A percentile compares a stretch with the other conserved stretches of the same genome.
phyloP scores from a whole-genome alignment of 2,888 invertebrate species.

The Catocala fraxini region DNA sequence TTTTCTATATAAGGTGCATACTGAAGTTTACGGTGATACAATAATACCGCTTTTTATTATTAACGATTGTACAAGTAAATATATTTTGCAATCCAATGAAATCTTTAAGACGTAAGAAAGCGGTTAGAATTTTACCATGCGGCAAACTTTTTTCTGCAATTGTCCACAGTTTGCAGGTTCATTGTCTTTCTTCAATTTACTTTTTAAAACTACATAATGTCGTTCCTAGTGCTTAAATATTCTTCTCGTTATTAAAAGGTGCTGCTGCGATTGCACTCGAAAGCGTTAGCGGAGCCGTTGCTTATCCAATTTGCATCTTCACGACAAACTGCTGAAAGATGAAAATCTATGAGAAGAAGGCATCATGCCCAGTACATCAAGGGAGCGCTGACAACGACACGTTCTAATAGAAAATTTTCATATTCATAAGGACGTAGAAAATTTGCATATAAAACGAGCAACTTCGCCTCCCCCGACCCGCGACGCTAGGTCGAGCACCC shows the following conservation, averaged over 20 bases:
- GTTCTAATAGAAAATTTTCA: conserved; percentile 88
- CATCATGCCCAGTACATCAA: conserved; percentile 73
- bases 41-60: no score
- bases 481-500: conserved; percentile 70
- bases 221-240: neutral
- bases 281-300: conserved; percentile 34
- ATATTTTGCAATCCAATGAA: no score
- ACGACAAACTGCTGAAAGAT: conserved; percentile 66
- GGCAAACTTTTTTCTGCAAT: no score
- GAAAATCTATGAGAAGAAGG: conserved; percentile 68
- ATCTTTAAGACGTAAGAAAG: no score
- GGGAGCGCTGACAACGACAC: conserved; percentile 84
- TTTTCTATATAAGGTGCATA: conserved; percentile 20
- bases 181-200: no score
- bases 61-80: no score
- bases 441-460: conserved; percentile 88
- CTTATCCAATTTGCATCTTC: conserved; percentile 65
- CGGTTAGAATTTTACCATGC: no score
- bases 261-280: conserved; percentile 22
- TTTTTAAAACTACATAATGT: no score
- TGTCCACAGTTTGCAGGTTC: no score
- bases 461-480: conserved; percentile 69
- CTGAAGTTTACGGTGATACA: neutral
- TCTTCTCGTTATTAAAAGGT: neutral
- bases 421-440: conserved; percentile 86